phyloP scores from a whole-genome alignment of 2,888 invertebrate genomes.

The Cataglyphis albicans region DNA sequence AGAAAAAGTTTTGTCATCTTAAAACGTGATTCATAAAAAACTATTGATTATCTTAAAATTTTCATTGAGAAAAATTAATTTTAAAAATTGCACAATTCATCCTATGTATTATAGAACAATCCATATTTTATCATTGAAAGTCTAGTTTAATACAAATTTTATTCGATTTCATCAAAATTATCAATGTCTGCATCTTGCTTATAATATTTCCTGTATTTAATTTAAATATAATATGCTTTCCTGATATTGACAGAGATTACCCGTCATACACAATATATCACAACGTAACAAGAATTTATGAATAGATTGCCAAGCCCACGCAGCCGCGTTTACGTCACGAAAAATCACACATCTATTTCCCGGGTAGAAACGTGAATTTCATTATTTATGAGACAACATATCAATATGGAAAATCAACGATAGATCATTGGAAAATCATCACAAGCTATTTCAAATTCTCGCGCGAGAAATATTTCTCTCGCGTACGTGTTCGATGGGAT shows the following conservation, averaged over 20 bases:
- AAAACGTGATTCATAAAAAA: background rate
- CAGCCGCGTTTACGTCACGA: background rate
- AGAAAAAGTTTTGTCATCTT: background rate
- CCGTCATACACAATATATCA: slow-evolving; percentile 9
- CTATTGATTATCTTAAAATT: background rate
- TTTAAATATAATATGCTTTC: slow-evolving; percentile 3
- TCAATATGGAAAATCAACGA: background rate
- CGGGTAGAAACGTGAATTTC: background rate
- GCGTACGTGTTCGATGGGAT: slow-evolving; percentile 22
- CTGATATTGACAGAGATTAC: slow-evolving; percentile 21
- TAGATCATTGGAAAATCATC: background rate
- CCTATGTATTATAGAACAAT: background rate
- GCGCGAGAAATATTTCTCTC: background rate
- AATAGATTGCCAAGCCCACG: slow-evolving; percentile 4
- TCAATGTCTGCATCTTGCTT: background rate
- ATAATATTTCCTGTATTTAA: slow-evolving; percentile 20
- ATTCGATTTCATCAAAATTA: background rate
- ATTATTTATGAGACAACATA: slow-evolving; percentile 5
- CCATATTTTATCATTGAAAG: background rate
- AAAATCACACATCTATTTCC: slow-evolving; percentile 12
- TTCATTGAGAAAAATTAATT: background rate
- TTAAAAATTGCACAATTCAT: background rate
- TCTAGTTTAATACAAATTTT: slow-evolving; percentile 7
- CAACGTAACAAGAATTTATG: background rate
- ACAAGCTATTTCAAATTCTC: background rate